Evolutionary conservation across 1,140 invertebrate genomes (phyloP), one percentile per base, ranked within the genome.

Genomic region (Diorhabda carinulata): DNA sequence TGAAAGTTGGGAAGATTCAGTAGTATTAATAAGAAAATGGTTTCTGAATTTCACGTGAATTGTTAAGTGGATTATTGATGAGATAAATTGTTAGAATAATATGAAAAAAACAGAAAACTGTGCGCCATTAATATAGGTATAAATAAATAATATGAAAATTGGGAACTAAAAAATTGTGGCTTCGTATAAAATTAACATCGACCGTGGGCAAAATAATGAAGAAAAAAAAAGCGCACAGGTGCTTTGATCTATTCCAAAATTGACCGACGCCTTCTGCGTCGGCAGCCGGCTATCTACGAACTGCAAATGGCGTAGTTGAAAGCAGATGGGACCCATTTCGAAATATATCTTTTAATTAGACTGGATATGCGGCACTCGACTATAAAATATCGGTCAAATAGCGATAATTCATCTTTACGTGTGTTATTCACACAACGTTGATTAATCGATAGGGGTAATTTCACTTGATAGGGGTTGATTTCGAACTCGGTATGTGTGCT

Each of bases 321-420:
- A 43, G 61, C 61, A 62, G 61, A 62, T 62, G 61, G 61, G 61
- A 62, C 59, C 42, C 59, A 40, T 61, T 40, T 43, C 41, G 59
- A 61, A 61, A 41, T 41, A 43, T 62, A 43, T 62, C 25, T 41
- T 60, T 42, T 10, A 62, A 43, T 62, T 44, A 43, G 47, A 52
- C n/a, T 41, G 10, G 42, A 43, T 43, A 43, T 44, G 42, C 42
- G 43, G 43, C 8, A 6, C n/a, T 43, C 61, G 61, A 43, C 41
- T 62, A 62, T 62, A 62, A 62, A 62, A 62, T 62, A 43, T 62
- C 61, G 61, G 61, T 62, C 61, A 62, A 43, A 62, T 44, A 62
- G 43, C 44, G 43, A 62, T 62, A 43, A 47, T 44, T 43, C 43
- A 43, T 62, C n/a, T 62, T 8, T 10, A 44, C 61, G 61, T 62